Evolutionary conservation across 1,140 invertebrate genomes (phyloP).

Genomic region (Plectus sambesii): DNA sequence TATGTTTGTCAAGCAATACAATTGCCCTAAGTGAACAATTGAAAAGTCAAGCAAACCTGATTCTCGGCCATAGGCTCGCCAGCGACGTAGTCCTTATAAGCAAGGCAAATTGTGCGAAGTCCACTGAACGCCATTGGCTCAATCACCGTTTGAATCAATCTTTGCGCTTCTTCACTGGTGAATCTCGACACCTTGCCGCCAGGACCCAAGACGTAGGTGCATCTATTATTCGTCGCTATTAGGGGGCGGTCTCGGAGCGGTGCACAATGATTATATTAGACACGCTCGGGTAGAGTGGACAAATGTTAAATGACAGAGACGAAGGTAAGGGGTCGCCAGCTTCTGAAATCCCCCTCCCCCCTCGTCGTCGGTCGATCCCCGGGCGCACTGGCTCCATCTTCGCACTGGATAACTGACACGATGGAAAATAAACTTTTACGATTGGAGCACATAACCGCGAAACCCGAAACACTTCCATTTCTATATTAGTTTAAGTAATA

Average conservation of each 20-base stretch:
- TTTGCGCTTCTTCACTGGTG: constrained; percentile 76
- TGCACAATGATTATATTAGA: not conserved
- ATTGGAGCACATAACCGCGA: constrained; percentile 1
- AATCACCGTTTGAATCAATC: constrained; percentile 82
- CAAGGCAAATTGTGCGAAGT: constrained; percentile 64
- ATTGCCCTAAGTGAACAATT: too few relatives aligned
- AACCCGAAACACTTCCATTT: too few relatives aligned
- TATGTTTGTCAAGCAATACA: too few relatives aligned
- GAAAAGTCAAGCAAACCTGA: constrained; percentile 20
- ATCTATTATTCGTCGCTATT: constrained; percentile 13
- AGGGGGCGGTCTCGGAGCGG: not conserved
- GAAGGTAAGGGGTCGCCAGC: too few relatives aligned
- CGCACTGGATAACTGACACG: too few relatives aligned
- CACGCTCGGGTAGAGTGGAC: too few relatives aligned
- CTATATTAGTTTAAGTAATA: too few relatives aligned
- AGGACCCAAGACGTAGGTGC: constrained; percentile 84
- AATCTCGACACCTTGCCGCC: constrained; percentile 81
- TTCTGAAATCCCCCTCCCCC: too few relatives aligned
- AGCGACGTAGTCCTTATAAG: constrained; percentile 70
- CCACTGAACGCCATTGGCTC: constrained; percentile 98
- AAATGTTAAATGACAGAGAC: too few relatives aligned
- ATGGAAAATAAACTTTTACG: too few relatives aligned
- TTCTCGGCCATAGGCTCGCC: constrained; percentile 53
- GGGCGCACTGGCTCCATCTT: too few relatives aligned
- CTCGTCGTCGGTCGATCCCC: too few relatives aligned